phyloP scores from a whole-genome alignment of 2,888 invertebrate species.

The Lottia gigantea region DNA sequence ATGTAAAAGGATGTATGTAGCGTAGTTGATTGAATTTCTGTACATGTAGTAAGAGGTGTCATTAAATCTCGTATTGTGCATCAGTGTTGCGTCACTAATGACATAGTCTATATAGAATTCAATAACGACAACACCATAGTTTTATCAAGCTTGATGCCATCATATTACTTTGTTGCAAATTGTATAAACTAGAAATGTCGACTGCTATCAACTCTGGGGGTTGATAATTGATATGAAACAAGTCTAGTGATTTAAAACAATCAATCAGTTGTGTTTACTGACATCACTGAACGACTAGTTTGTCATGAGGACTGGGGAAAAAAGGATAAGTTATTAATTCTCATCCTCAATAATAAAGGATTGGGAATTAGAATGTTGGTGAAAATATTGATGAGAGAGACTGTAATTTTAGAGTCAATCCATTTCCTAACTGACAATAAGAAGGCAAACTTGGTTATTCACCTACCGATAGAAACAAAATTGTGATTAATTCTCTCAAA shows the following conservation, averaged over 20 bases:
- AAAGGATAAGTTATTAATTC: conserved; percentile 9
- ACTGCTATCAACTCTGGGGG: not conserved
- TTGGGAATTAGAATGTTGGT: conserved; percentile 9
- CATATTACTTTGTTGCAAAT: too few relatives aligned
- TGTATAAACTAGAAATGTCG: too few relatives aligned
- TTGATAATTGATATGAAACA: conserved; percentile 11
- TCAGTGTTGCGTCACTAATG: too few relatives aligned
- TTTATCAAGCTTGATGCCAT: too few relatives aligned
- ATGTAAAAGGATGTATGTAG: not conserved
- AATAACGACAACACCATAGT: too few relatives aligned
- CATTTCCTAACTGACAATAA: conserved; percentile 11
- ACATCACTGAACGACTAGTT: conserved; percentile 7
- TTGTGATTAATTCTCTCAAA: conserved; percentile 11
- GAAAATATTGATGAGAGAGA: conserved; percentile 10
- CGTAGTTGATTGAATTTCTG: not conserved
- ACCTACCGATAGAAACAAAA: conserved; percentile 9
- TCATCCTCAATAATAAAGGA: conserved; percentile 10
- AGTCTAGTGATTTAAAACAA: conserved; percentile 7
- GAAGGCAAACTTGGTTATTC: conserved; percentile 10
- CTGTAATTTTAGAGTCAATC: conserved; percentile 10
- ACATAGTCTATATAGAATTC: too few relatives aligned
- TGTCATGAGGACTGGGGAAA: conserved; percentile 1
- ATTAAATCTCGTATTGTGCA: not conserved
- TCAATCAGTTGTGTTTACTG: conserved; percentile 11
- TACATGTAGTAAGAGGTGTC: not conserved